phyloP scores from a whole-genome alignment of 1,140 invertebrate species.

The Linepithema humile region DNA sequence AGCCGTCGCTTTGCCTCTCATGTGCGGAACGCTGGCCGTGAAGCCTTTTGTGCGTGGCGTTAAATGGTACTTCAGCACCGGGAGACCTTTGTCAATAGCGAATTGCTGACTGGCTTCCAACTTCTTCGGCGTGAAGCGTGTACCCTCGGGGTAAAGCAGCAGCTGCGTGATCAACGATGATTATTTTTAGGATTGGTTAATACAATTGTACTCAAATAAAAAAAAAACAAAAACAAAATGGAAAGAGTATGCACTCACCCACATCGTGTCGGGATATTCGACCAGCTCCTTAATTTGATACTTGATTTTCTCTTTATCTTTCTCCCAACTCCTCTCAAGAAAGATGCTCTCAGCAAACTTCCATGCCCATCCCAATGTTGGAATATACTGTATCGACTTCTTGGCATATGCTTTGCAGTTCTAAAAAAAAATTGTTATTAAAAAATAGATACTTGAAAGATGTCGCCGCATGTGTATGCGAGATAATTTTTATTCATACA shows the following conservation, averaged over 20 bases:
- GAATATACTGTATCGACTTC: constrained; percentile 95
- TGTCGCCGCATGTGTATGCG: too few species aligned
- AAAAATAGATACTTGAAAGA: constrained; percentile 16
- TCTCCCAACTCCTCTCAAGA: constrained; percentile 95
- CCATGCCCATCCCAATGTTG: constrained; percentile 98
- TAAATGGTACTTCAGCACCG: constrained; percentile 94
- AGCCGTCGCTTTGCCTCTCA: constrained; percentile 91
- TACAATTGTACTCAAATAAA: not conserved
- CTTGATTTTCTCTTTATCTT: constrained; percentile 93
- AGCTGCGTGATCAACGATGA: constrained; percentile 86
- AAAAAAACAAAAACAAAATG: not conserved
- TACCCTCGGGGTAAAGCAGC: constrained; percentile 97
- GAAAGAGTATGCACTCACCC: constrained; percentile 86
- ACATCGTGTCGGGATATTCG: constrained; percentile 95
- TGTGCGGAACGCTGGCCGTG: constrained; percentile 89
- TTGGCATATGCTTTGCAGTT: constrained; percentile 98
- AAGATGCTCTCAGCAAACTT: constrained; percentile 97
- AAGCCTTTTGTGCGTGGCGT: constrained; percentile 97
- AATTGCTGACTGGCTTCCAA: constrained; percentile 95
- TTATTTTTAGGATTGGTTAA: not conserved
- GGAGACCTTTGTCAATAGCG: constrained; percentile 93
- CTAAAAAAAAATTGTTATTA: constrained; percentile 84
- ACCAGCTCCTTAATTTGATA: constrained; percentile 92
- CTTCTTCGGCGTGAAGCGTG: constrained; percentile 95
- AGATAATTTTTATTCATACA: too few species aligned